Base-by-base conservation (phyloP, 2,797 vertebrate genomes). In the Hephaestus fuliginosus region DNA sequence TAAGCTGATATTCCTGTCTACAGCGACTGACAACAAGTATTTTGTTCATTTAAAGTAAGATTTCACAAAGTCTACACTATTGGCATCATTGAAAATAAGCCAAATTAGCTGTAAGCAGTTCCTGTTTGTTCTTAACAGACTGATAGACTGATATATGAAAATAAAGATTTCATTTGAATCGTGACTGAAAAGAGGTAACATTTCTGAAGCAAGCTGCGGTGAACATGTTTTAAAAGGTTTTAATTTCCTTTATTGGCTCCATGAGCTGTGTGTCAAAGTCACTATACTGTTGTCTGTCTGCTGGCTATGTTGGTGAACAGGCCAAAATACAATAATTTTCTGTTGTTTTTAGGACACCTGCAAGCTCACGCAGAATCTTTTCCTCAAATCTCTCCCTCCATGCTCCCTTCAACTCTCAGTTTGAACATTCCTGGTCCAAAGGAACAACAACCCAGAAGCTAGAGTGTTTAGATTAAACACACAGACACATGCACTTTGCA, bases 381-480 rank as follows among this genome's bases (percentile, higher is more conserved):
- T 2, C 9, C 43, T 39, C 36, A 39, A 3, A 9, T 39, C 36
- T 39, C 36, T 39, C 36, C 36, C 36, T 39, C 6, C 36, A 39
- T 9, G 36, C 36, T 9, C 36, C 36, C 36, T 7, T 39, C 36
- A 39, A 39, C 36, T 39, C 36, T 39, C 17, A 44, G 41, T 49
- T n/a, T 49, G 17, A 20, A 78, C 68, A 44, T 14, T 13, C 4
- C 43, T n/a, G n/a, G 30, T 76, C 61, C 22, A 48, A 41, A 66
- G 30, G 22, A 79, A 78, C 22, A 86, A 66, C 72, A 77, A 55
- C 14, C 69, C 41, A 5, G 52, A 33, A 60, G 84, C 67, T 53
- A 33, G 18, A 62, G 63, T 12, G 15, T 55, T 74, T 57, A 48
- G 44, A 71, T 78, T 75, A 76, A 80, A 70, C 64, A 76, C 71